Evolutionary conservation across 2,888 invertebrate species (phyloP).

Genomic region (Hydropsyche betteni): DNA sequence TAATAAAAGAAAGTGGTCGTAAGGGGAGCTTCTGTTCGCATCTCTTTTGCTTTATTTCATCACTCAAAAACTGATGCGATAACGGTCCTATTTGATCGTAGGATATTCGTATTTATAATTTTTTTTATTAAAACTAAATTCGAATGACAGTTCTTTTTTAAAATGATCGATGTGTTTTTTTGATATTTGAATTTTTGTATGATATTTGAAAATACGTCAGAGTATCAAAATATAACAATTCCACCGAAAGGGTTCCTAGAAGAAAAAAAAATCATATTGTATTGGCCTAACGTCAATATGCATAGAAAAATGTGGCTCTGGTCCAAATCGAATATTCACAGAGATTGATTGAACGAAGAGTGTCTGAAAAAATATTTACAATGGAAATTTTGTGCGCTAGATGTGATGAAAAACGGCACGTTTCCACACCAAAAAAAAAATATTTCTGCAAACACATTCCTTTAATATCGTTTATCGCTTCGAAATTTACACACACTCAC

Average conservation of each 20-base stretch:
- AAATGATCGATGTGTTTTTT: no score
- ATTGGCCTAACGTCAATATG: slow-evolving; percentile 6
- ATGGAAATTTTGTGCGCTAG: slow-evolving; percentile 24
- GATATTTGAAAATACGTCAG: no score
- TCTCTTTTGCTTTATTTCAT: neutral
- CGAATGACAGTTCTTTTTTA: no score
- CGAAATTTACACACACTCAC: no score
- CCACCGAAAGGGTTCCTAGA: neutral
- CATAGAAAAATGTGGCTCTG: slow-evolving; percentile 14
- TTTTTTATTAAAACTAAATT: neutral
- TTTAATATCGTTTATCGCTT: no score
- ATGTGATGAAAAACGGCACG: slow-evolving; percentile 8
- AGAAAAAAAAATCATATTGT: neutral
- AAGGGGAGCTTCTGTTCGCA: slow-evolving; percentile 13
- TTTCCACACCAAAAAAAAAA: neutral
- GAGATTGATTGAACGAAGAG: slow-evolving; percentile 36
- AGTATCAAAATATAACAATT: no score
- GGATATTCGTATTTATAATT: neutral
- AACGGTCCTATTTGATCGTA: neutral
- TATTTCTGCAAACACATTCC: neutral
- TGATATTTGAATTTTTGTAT: no score
- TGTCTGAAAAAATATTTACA: slow-evolving; percentile 33
- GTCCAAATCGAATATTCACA: slow-evolving; percentile 31
- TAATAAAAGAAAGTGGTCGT: slow-evolving; percentile 16
- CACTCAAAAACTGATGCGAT: neutral